Base-by-base conservation (phyloP, 1,140 invertebrate genomes). In the Triops cancriformis region DNA sequence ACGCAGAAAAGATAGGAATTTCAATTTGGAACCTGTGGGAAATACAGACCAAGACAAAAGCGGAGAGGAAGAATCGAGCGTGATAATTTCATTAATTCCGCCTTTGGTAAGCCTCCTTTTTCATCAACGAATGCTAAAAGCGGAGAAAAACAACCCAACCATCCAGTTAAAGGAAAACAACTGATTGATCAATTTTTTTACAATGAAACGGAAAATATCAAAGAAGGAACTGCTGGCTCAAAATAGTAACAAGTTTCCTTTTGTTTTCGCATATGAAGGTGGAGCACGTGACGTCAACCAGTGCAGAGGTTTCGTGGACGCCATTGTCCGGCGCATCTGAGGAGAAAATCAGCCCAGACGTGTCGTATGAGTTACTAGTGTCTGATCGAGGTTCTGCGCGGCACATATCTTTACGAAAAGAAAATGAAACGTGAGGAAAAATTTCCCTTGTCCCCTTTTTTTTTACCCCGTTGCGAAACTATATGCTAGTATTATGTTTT, bases 401-500 rank as follows among this genome's bases (percentile, higher is more conserved):
- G 11, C 45, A 26, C 26, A 26, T 45, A 26, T 76, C 74, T 23
- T 26, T 28, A 6, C 23, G 41, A 43, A 76, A 76, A 14, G 28
- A 41, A 76, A 76, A 31, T 10, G 45, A 45, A 76, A 76, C 74
- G 45, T 43, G n/a, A 76, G 9, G 37, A 23, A 18, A 74, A 28
- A 74, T 74, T 28, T n/a, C 26, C 28, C 73, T 2, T 26, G 4
- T 72, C 7, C 73, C 12, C 73, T 41, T 37, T 37, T 37, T 37
- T 37, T n/a, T n/a, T n/a, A n/a, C n/a, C n/a, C n/a, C n/a, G n/a
- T n/a, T n/a, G n/a, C n/a, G n/a, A n/a, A n/a, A n/a, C n/a, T n/a
- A n/a, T n/a, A n/a, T n/a, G n/a, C n/a, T n/a, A n/a, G n/a, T 43
- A 72, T 76, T 78, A 43, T 18, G 26, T 26, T 77, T 76, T 79